Evolutionary conservation across 92 coral and sea anemone species (phyloP), one percentile per base, ranked within the genome.

Genomic region (Zoanthus sociatus): DNA sequence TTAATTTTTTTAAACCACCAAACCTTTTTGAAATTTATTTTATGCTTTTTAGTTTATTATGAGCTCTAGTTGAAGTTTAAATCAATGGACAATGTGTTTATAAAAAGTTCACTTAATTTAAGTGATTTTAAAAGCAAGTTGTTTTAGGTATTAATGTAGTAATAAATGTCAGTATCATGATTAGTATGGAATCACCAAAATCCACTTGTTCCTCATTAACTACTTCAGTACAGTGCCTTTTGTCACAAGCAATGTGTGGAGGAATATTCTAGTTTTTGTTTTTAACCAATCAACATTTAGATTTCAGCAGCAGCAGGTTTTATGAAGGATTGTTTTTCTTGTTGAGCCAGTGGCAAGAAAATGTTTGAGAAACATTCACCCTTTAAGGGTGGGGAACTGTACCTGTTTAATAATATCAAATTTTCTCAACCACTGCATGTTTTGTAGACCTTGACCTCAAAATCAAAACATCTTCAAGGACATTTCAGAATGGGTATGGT

Each of bases 391-490:
- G 85, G 67, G 76, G 63, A 44, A 15, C 17, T 54, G 5, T 58
- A 20, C 60, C 63, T 81, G 64, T 21, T 63, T 46, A 66, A 66
- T 66, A 33, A 56, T 37, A 37, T 47, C 20, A 81, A 64, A 20
- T 13, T 68, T 42, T 64, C 44, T 26, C 55, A 63, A 31, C 6
- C 51, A 17, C 26, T 45, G 2, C 16, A 78, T 63, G 56, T 13
- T 30, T 20, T 11, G 33, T 81, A 66, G 60, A 81, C 75, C 75
- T 81, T 81, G 85, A 67, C 85, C 85, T 81, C 67, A 15, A 26
- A 81, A 21, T 55, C 60, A 64, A 81, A 66, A 81, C 85, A 81
- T 20, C 44, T 46, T 53, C 73, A 45, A 64, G 26, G 85, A 3
- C 44, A 64, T 64, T 78, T 66, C 44, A 44, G n/a, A 81, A 9